These are phyloP conservation scores for Morus bassanus DNA, from an alignment of 2,797 vertebrate genomes.

Conservation along the genomic window DNA sequence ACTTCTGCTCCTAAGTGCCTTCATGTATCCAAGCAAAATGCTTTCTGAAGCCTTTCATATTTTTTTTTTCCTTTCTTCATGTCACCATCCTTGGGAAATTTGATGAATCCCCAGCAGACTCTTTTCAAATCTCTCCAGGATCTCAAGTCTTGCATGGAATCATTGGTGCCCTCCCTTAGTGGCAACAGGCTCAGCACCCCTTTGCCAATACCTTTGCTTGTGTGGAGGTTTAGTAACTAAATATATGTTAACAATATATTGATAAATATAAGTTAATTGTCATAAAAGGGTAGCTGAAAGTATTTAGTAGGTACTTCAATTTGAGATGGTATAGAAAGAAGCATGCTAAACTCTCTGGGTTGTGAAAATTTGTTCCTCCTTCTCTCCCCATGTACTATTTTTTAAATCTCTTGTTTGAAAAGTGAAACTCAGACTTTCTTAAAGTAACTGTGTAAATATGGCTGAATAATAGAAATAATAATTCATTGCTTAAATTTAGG, in stretches of 20 bases:
- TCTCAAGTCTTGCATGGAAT: background rate
- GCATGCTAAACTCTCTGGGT: background rate
- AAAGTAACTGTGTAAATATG: background rate
- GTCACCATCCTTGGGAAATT: background rate
- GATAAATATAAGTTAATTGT: background rate
- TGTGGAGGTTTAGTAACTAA: background rate
- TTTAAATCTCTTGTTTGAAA: background rate
- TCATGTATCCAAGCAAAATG: background rate
- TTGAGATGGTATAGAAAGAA: background rate
- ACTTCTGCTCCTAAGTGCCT: background rate
- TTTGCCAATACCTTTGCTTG: background rate
- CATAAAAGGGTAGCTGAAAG: background rate
- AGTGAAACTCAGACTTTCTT: background rate
- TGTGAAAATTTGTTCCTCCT: background rate
- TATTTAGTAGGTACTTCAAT: background rate
- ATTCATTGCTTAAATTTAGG: background rate
- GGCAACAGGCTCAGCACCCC: background rate
- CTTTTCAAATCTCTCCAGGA: background rate
- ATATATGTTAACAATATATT: background rate
- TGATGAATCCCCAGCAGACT: background rate
- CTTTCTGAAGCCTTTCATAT: background rate
- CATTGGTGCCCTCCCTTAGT: background rate
- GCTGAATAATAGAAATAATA: background rate
- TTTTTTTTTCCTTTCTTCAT: background rate
- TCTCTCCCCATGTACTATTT: fast-evolving